Base-by-base conservation (phyloP, 2,888 invertebrate species). In the Caenorhabditis doughertyi region DNA sequence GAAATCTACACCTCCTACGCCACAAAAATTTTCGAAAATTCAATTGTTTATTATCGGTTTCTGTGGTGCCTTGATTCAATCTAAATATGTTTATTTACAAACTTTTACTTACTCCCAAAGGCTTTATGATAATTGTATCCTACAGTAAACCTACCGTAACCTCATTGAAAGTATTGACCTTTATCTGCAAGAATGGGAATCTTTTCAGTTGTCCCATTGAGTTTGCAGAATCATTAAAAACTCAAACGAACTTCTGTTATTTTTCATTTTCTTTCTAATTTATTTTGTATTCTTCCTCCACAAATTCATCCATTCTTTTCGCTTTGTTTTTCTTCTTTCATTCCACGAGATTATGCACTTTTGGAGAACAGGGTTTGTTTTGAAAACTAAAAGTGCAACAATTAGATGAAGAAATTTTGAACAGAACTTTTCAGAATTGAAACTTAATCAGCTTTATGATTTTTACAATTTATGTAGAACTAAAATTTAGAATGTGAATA, bases 301-400 rank as follows among this genome's bases (percentile, higher is more conserved):
- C 55, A 55, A 55, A 39, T 23, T 21, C 58, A 1, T 16, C 23
- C 18, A n/a, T 47, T 18, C 35, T 16, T 62, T 62, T 25, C n/a
- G 42, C n/a, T 23, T 25, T 29, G 4, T 47, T 47, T 49, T 44
- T 44, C 27, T 49, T 49, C 21, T 32, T 65, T 25, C 32, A 18
- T 32, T 9, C 13, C 44, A 4, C n/a, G 44, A 18, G 18, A 18
- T 56, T 53, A 25, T 11, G 25, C 2, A 23, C 35, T 56, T 16
- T 35, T 18, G 32, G 29, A 56, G 18, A 18, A 56, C 35, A 56
- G n/a, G n/a, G n/a, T n/a, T n/a, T n/a, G 27, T 62, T 65, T 32
- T 51, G 32, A 65, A 65, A 65, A 51, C 42, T 42, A 1, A 42
- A 60, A 60, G 25, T 16, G 29, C 58, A 58, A 35, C 18, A 55